Conservation (phyloP, 2,113 vertebrate genomes). For the Cyanoramphus novaezelandiae region DNA sequence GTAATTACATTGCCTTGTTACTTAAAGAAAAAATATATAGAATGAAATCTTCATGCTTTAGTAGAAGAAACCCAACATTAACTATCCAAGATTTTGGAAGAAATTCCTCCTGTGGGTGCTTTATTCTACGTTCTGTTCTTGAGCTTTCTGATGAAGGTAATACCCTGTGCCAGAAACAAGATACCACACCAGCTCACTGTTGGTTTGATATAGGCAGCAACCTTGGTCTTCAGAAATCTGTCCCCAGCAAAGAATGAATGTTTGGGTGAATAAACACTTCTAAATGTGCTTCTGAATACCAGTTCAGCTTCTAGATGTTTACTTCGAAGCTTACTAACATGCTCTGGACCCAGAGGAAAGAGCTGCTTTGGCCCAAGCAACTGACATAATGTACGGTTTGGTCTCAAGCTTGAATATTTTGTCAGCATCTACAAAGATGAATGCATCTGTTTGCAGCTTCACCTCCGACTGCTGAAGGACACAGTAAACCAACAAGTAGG, state of each 20-base stretch:
- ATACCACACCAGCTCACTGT: background rate
- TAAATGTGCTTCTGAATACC: background rate
- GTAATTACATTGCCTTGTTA: background rate
- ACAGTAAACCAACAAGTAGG: conserved; percentile 56
- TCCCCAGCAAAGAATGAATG: background rate
- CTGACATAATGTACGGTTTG: conserved; percentile 70
- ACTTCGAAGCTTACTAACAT: conserved; percentile 80
- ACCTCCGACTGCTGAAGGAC: conserved; percentile 68
- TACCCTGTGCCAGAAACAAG: background rate
- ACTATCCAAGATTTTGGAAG: background rate
- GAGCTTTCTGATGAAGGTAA: background rate
- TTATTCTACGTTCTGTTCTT: background rate
- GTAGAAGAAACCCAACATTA: background rate
- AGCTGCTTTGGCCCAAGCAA: conserved; percentile 72
- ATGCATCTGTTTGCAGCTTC: conserved; percentile 70
- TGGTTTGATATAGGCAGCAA: background rate
- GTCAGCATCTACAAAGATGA: conserved; percentile 68
- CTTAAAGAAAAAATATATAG: background rate
- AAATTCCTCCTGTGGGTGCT: background rate
- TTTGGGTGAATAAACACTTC: background rate
- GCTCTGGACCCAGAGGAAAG: conserved; percentile 73
- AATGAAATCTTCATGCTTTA: background rate
- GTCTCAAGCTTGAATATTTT: conserved; percentile 74
- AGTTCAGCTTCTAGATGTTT: conserved; percentile 78
- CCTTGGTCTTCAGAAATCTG: background rate